Evolutionary conservation across 2,797 vertebrate genomes (phyloP), one percentile per base, ranked within the genome.

Genomic region (Graptemys geographica): DNA sequence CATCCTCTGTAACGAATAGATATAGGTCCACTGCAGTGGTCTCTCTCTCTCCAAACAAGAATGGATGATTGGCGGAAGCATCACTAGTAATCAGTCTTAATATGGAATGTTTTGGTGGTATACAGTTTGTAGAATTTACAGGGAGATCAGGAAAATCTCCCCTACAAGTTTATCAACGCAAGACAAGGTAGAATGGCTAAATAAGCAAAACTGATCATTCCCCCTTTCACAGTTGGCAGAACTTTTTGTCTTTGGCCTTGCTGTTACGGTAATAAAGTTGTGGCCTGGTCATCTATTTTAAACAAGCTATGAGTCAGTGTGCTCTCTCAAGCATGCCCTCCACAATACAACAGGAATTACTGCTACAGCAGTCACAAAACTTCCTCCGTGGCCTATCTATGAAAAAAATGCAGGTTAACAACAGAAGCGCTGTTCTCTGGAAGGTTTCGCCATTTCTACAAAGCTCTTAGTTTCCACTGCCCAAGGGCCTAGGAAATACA

Each of bases 401-500:
- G 59, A 88, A 82, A 80, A 91, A 90, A 87, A 80, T 18, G 11
- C 27, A 79, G 44, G 12, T 59, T 56, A 94, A 79, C 23, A 79
- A 55, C 28, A 80, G 15, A 84, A 25, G 55, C 4, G 25, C 53
- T 80, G 81, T 78, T 92, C 37, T 84, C 76, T 31, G 79, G 69
- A 93, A 94, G 47, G 16, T 51, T 25, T 86, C 41, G 81, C 81
- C 79, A 84, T 86, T 91, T 87, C 86, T 89, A 69, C 2, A 19
- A 31, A 93, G 21, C 59, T 90, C 87, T 83, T 88, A 28, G n/a
- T 86, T 83, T 79, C 84, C 62, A 93, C 6, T 55, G 84, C 88
- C 94, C 33, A 55, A 86, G 79, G 69, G 83, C 72, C 89, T 90
- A 83, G 78, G 90, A 96, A 97, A 95, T 47, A 92, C n/a, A 91